phyloP scores from a whole-genome alignment of 1,140 invertebrate species.

The Maniola jurtina region DNA sequence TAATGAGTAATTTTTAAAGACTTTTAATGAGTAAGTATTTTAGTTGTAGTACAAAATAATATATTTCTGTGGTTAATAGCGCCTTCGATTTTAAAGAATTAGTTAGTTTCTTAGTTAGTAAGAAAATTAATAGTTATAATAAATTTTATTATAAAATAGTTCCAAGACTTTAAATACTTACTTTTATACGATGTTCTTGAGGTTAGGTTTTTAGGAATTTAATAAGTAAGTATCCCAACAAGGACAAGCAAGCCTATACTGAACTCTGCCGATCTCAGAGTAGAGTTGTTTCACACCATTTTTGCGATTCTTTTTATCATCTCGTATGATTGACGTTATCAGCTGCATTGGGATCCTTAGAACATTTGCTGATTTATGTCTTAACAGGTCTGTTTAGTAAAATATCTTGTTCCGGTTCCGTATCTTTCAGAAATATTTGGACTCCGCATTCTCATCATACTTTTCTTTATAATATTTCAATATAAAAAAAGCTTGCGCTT shows the following conservation, averaged over 20 bases:
- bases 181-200: not conserved
- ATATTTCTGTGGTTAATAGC: too few species aligned
- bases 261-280: not conserved
- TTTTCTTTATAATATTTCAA: too few species aligned
- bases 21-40: too few species aligned
- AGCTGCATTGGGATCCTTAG: slow-evolving; percentile 23
- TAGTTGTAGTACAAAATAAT: too few species aligned
- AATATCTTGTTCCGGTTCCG: not conserved
- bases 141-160: too few species aligned
- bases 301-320: slow-evolving; percentile 25
- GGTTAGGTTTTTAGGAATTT: not conserved
- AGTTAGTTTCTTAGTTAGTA: too few species aligned
- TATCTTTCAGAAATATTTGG: not conserved
- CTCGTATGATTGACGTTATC: slow-evolving; percentile 42
- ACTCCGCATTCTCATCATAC: too few species aligned
- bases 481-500: too few species aligned
- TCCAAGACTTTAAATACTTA: too few species aligned
- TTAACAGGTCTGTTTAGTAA: not conserved
- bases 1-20: too few species aligned
- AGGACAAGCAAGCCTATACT: slow-evolving; percentile 8
- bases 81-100: too few species aligned
- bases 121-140: too few species aligned
- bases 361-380: slow-evolving; percentile 5
- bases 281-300: slow-evolving; percentile 7
- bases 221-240: not conserved